phyloP scores from a whole-genome alignment of 2,888 invertebrate genomes.

The Ischnus inquisitorius region DNA sequence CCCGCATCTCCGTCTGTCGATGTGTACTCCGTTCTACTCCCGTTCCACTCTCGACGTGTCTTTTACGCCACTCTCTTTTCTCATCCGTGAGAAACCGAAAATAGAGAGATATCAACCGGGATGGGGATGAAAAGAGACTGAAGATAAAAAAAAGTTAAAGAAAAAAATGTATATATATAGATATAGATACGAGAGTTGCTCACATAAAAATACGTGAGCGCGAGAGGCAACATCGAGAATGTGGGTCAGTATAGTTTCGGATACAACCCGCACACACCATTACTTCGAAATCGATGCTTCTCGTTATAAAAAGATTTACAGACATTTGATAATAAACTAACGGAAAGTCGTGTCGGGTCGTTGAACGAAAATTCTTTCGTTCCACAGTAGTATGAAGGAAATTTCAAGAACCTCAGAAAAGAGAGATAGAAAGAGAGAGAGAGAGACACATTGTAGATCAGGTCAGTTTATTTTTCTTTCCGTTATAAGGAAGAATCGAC shows the following conservation, averaged over 20 bases:
- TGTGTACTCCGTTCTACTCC: not conserved
- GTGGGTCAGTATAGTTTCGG: conserved; percentile 52
- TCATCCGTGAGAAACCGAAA: conserved; percentile 30
- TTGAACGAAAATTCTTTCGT: not conserved
- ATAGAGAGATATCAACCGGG: conserved; percentile 20
- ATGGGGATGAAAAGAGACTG: conserved; percentile 12
- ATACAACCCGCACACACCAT: not conserved
- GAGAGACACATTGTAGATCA: not conserved
- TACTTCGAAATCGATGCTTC: conserved; percentile 53
- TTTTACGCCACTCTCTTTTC: not conserved
- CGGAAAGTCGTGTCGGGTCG: too few species aligned
- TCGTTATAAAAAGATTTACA: conserved; percentile 46
- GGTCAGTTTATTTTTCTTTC: conserved; percentile 1
- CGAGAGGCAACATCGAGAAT: conserved; percentile 30
- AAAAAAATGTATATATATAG: too few species aligned
- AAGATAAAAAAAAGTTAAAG: conserved; percentile 46
- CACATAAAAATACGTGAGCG: conserved; percentile 17
- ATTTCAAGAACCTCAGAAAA: too few species aligned
- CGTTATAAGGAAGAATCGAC: conserved; percentile 37
- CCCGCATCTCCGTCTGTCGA: conserved; percentile 20
- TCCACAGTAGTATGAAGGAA: not conserved
- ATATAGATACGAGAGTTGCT: conserved; percentile 19
- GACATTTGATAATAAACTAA: not conserved
- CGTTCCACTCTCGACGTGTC: not conserved
- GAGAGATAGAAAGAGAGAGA: not conserved